Evolutionary conservation across 2,113 vertebrate species (phyloP).

Genomic region (Acinonyx jubatus): DNA sequence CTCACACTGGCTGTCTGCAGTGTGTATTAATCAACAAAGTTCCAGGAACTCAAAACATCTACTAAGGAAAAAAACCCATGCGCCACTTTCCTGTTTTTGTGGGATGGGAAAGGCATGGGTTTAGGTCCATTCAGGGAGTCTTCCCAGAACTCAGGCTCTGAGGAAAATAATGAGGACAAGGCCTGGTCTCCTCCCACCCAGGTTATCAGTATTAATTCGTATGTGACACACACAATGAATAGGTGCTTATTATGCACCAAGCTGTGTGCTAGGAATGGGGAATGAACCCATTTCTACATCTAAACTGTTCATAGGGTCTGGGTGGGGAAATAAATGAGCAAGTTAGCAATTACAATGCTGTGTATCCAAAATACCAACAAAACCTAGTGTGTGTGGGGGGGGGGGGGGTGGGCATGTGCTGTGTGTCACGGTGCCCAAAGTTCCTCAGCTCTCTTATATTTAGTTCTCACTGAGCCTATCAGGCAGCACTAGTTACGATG

Average conservation of each 20-base stretch:
- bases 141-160: neutral
- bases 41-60: neutral
- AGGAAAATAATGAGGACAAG: neutral
- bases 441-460: neutral
- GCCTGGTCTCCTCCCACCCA: neutral
- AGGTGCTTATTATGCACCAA: neutral
- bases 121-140: neutral
- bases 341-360: neutral
- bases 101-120: neutral
- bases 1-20: neutral
- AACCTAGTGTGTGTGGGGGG: neutral
- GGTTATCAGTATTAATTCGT: neutral
- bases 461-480: neutral
- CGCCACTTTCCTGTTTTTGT: neutral
- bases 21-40: neutral
- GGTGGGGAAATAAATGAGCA: neutral
- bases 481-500: neutral
- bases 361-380: neutral
- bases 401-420: accelerated
- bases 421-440: neutral
- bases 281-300: neutral
- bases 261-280: neutral
- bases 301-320: neutral
- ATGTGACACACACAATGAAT: accelerated
- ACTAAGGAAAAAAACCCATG: neutral